Evolutionary conservation across 30 jellyfish, hydroid and myxozoan species (phyloP).

Genomic region (Cassiopea andromeda): DNA sequence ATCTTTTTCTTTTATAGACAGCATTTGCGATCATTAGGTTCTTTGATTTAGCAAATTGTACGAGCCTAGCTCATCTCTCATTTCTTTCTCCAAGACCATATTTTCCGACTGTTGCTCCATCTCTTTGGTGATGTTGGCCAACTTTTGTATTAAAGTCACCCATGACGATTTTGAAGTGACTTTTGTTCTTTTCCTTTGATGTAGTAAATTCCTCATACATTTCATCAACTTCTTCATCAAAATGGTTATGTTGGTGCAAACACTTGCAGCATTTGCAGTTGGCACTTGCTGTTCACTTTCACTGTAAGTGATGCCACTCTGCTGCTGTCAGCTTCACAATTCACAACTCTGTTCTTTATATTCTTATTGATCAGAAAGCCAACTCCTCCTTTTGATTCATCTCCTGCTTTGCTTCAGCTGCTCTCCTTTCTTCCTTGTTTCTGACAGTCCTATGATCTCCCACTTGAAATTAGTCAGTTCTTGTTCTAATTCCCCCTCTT

Average conservation of each 20-base stretch:
- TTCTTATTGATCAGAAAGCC: conserved; percentile 29
- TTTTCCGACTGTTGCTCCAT: conserved; percentile 38
- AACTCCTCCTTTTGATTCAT: conserved; percentile 45
- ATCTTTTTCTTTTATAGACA: background rate
- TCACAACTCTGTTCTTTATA: conserved; percentile 45
- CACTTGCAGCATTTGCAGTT: conserved; percentile 41
- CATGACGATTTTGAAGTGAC: conserved; percentile 32
- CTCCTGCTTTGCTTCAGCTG: conserved; percentile 44
- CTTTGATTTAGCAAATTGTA: conserved; percentile 23
- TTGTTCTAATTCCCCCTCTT: conserved; percentile 9
- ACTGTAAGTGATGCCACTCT: background rate
- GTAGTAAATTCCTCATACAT: conserved; percentile 49
- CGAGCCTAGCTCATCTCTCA: conserved; percentile 57
- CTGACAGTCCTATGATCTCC: conserved; percentile 47
- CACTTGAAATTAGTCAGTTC: conserved; percentile 14
- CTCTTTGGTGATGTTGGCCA: conserved; percentile 41
- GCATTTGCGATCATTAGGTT: conserved; percentile 31
- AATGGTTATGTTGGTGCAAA: conserved; percentile 68
- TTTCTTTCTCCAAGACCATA: conserved; percentile 49
- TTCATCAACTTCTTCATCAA: conserved; percentile 60
- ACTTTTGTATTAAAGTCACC: conserved; percentile 55
- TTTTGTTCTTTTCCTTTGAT: conserved; percentile 22
- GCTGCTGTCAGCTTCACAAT: conserved; percentile 31
- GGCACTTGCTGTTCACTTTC: conserved; percentile 39
- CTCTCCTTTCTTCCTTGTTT: conserved; percentile 52